A percentile compares a stretch with the other conserved stretches of the same genome.
Evolutionary conservation across 2,888 invertebrate species (phyloP).

Genomic region (Toxonevra muliebris): DNA sequence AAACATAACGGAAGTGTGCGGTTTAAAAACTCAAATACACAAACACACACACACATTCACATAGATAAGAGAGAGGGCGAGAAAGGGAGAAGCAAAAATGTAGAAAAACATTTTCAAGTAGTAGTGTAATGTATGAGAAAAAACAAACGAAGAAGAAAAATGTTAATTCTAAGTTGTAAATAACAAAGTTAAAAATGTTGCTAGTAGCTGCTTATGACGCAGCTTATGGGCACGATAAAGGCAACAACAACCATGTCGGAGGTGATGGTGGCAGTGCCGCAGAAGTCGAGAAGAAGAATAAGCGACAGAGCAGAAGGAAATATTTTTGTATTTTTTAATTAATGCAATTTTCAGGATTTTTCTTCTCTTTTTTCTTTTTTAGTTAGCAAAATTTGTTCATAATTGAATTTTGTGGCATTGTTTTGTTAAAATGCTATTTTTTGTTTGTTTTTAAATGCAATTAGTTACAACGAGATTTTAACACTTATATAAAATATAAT

Average conservation of each 20-base stretch:
- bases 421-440: background rate
- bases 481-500: background rate
- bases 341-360: background rate
- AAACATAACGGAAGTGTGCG: background rate
- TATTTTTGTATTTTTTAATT: slow-evolving; percentile 4
- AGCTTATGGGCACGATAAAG: too few species aligned
- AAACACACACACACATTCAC: too few species aligned
- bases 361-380: background rate
- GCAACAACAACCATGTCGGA: too few species aligned
- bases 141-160: background rate
- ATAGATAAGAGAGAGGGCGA: too few species aligned
- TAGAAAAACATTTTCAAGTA: too few species aligned
- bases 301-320: background rate
- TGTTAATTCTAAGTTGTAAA: slow-evolving; percentile 25
- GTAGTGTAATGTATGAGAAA: too few species aligned
- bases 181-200: slow-evolving; percentile 5
- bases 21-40: too few species aligned
- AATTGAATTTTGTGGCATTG: background rate
- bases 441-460: background rate
- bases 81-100: too few species aligned
- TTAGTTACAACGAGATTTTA: background rate
- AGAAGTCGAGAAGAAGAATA: background rate
- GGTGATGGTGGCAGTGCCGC: too few species aligned
- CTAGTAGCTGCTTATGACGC: background rate
- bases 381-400: too few species aligned